Evolutionary conservation across 2,797 vertebrate genomes (phyloP), one percentile per base, ranked within the genome.

Genomic region (Coccyzus lansbergi): DNA sequence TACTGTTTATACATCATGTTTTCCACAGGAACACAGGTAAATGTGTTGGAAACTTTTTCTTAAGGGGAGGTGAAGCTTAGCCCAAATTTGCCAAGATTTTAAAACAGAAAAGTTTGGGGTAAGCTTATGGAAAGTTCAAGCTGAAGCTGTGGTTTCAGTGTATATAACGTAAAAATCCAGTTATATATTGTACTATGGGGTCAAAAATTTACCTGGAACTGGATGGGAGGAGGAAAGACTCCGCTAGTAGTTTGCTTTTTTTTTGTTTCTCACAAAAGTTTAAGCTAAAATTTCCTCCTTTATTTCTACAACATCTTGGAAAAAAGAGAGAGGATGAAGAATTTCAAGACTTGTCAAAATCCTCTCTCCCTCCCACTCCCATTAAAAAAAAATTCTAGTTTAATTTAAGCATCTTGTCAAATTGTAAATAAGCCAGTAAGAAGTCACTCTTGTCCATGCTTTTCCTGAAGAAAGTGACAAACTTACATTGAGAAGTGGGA

Each of bases 271-370:
- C 33, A 60, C 9, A 83, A 71, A 86, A 83, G 7, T 51, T 46
- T 42, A 74, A 64, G 74, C 9, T 80, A 62, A 34, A 7, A 65
- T 79, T 91, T 80, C 29, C 25, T 70, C 20, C 33, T 49, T n/a
- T 36, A 29, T 90, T 88, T 91, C 52, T 64, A 31, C 6, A 75
- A 15, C 10, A 58, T 8, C 5, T 64, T 78, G 38, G 7, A 20
- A 78, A 74, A 78, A 91, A 40, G 11, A 4, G 16, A 17, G 21
- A 92, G 7, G 18, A 52, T 69, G 26, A 71, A 81, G 48, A 69
- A 79, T 69, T 55, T 84, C 38, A 62, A 82, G 42, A 26, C 29
- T 70, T 94, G 33, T 77, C 53, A 92, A 88, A 90, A 90, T 71
- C 36, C 26, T 90, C 48, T 0, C 75, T 85, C 49, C 63, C 28